Percentiles rank a stretch among this genome's conserved stretches.
Evolutionary conservation across 2,113 vertebrate genomes (phyloP).

Genomic region (Hemiscyllium ocellatum): DNA sequence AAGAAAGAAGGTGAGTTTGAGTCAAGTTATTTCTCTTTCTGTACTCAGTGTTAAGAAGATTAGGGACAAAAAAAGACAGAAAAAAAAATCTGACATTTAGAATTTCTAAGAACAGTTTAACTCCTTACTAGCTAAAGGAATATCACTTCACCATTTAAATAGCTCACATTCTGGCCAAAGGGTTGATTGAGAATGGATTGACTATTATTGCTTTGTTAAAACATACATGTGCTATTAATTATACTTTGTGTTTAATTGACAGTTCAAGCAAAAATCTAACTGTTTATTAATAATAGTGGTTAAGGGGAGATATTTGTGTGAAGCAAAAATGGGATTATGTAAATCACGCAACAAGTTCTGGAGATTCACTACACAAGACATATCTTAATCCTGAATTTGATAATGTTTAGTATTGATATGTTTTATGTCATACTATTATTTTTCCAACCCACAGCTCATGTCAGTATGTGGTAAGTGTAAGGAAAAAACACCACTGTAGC

Average conservation of each 20-base stretch:
- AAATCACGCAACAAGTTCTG: background rate
- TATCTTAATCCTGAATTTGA: background rate
- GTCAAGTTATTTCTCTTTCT: background rate
- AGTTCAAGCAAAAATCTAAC: background rate
- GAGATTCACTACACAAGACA: background rate
- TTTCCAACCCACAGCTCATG: background rate
- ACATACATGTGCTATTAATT: background rate
- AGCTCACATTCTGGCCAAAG: background rate
- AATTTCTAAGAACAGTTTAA: background rate
- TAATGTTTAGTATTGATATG: background rate
- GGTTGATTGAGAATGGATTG: background rate
- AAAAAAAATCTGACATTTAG: background rate
- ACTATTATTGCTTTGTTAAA: background rate
- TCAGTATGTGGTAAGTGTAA: background rate
- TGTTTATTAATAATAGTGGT: background rate
- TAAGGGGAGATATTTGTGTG: background rate
- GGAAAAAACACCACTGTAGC: background rate
- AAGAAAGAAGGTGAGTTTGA: background rate
- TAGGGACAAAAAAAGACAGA: background rate
- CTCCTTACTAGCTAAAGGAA: background rate
- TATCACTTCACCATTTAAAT: background rate
- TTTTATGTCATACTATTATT: background rate
- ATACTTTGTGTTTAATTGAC: background rate
- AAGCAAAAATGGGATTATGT: background rate
- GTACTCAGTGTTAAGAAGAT: background rate